Evolutionary conservation across 2,797 vertebrate species (phyloP).

Genomic region (Tokudaia muenninki): DNA sequence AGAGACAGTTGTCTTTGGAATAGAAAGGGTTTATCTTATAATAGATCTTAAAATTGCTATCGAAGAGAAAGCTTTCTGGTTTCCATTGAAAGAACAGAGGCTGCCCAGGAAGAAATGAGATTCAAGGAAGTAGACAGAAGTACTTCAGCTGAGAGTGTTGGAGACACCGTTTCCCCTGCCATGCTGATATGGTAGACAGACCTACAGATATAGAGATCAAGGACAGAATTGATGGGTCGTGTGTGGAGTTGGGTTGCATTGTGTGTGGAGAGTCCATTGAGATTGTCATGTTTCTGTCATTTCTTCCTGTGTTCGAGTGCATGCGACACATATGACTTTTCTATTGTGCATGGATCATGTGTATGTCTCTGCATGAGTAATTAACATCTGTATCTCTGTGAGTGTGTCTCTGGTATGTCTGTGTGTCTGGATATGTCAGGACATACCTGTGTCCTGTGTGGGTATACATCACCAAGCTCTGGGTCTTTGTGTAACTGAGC

Average conservation of each 20-base stretch:
- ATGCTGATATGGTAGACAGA: not conserved
- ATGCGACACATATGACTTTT: not conserved
- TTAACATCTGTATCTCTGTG: not conserved
- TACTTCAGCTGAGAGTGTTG: not conserved
- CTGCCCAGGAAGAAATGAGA: not conserved
- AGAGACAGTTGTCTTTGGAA: not conserved
- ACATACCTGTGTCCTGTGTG: not conserved
- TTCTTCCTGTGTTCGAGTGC: not conserved
- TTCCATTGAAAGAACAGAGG: rapidly evolving
- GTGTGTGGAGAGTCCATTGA: not conserved
- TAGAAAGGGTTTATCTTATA: not conserved
- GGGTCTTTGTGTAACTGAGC: not conserved
- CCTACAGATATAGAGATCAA: not conserved
- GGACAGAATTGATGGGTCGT: rapidly evolving
- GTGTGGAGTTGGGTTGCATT: no score
- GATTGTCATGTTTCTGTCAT: not conserved
- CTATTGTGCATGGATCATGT: not conserved
- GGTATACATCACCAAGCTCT: not conserved
- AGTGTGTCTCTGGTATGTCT: not conserved
- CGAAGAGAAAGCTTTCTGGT: not conserved
- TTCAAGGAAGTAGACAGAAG: not conserved
- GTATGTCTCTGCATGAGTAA: not conserved
- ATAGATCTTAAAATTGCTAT: not conserved
- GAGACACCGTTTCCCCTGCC: rapidly evolving
- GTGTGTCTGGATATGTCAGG: not conserved